phyloP scores from a whole-genome alignment of 2,797 vertebrate genomes.

The Spea hammondii region DNA sequence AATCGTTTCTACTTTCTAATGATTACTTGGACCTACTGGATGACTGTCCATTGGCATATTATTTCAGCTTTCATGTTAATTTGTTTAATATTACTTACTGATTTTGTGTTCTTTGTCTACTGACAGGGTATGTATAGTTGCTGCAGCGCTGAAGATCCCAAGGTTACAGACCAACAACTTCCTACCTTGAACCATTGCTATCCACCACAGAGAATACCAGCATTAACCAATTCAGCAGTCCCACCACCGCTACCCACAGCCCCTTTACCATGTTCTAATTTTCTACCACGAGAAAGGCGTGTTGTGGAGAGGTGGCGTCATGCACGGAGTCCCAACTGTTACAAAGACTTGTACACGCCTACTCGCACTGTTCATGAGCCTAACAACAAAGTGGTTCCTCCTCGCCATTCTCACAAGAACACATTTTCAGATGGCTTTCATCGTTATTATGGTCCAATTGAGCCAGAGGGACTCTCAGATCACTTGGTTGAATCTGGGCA shows the following conservation, averaged over 20 bases:
- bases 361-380: constrained; percentile 50
- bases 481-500: constrained; percentile 75
- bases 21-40: no score
- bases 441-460: constrained; percentile 90
- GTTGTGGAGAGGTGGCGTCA: constrained; percentile 85
- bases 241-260: constrained; percentile 70
- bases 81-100: no score
- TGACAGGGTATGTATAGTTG: constrained; percentile 91
- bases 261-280: constrained; percentile 79
- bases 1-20: no score
- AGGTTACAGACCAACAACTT: constrained; percentile 72
- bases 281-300: constrained; percentile 80
- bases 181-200: constrained; percentile 73
- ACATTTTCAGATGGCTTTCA: constrained; percentile 85
- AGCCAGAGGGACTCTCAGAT: constrained; percentile 82
- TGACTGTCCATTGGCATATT: no score
- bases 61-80: no score
- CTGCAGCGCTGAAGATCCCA: constrained; percentile 84
- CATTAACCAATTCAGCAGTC: constrained; percentile 72
- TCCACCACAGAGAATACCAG: constrained; percentile 71
- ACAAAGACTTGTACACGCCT: constrained; percentile 54
- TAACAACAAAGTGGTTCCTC: constrained; percentile 53
- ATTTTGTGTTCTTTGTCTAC: constrained; percentile 29
- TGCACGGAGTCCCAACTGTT: constrained; percentile 56
- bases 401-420: constrained; percentile 55